Evolutionary conservation across 2,797 vertebrate species (phyloP).

Genomic region (Brachymystax lenok): DNA sequence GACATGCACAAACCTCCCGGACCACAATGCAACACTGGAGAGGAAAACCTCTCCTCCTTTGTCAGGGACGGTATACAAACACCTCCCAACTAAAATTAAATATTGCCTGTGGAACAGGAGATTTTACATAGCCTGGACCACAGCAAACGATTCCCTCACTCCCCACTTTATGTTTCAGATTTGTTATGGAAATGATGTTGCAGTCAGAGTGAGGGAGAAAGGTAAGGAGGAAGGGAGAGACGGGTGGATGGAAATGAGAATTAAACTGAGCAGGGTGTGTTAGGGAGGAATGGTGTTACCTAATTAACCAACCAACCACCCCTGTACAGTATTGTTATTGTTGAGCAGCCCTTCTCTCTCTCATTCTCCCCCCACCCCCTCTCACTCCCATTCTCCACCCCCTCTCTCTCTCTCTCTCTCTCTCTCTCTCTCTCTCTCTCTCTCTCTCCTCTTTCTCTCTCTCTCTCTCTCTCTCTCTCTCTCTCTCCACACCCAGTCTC

Average conservation of each 20-base stretch:
- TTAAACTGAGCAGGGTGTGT: not conserved
- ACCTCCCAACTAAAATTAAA: constrained; percentile 30
- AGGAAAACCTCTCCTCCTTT: not conserved
- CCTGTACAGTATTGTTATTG: not conserved
- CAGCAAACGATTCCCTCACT: constrained; percentile 6
- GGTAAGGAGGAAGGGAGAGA: not conserved
- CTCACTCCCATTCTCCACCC: too few species aligned
- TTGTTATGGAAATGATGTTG: constrained; percentile 43
- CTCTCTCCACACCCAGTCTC: not conserved
- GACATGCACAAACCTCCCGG: constrained; percentile 28
- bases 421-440: not conserved
- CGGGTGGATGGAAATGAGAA: not conserved
- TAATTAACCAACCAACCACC: not conserved
- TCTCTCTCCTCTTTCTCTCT: not conserved
- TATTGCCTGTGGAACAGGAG: constrained; percentile 14
- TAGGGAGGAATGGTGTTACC: not conserved
- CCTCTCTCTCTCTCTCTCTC: not conserved
- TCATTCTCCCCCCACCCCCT: too few species aligned
- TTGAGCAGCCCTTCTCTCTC: not conserved
- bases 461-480: not conserved
- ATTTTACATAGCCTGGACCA: constrained; percentile 31
- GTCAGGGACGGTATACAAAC: constrained; percentile 20
- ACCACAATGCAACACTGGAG: constrained; percentile 38
- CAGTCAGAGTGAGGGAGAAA: constrained; percentile 8
- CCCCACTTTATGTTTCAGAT: constrained; percentile 19